Base-by-base conservation (phyloP, 2,113 vertebrate genomes). In the Saimiri boliviensis region DNA sequence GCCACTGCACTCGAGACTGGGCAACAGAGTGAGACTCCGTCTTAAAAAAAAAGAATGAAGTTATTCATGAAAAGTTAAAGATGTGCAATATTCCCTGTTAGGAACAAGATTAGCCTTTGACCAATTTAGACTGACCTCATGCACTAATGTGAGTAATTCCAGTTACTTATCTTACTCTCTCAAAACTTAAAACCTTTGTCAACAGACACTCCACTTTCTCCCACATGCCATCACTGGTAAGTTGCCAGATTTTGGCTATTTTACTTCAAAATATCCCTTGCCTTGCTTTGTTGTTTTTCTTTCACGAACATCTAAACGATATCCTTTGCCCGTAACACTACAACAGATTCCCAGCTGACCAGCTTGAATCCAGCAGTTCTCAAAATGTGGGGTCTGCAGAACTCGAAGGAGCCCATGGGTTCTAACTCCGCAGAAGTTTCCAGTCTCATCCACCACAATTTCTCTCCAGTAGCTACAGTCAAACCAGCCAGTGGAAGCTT, bases 341-440 rank as follows among this genome's bases (percentile, higher is more conserved):
- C 17, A 6, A 23, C 30, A 70, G 40, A 40, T 45, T 60, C 37
- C 77, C 77, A 45, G 32, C 42, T 12, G 10, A 42, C 16, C 47
- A 77, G 82, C 23, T 42, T 13, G 32, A 30, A 74, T 16, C 30
- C 21, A 60, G 77, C 2, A 25, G 66, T n/a, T 56, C 47, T 85
- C 91, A 4, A 79, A 77, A 16, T 4, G 5, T 17, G 49, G 47
- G 32, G 9, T 25, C 76, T 45, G 4, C 8, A 49, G 4, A 13
- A 30, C 32, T 2, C 12, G 56, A 76, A 0, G 30, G 30, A 83
- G 37, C 7, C 21, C 68, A 40, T 0, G 3, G 0, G 0, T 27
- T 71, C 40, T 19, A 21, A 40, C 12, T 9, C 63, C 27, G 66
- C 66, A 37, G 63, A 23, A 0, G 27, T 23, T 45, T 35, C 49